A percentile compares a stretch with the other conserved stretches of the same genome.
Evolutionary conservation across 2,113 vertebrate genomes (phyloP).

Genomic region (Nothocercus julius): DNA sequence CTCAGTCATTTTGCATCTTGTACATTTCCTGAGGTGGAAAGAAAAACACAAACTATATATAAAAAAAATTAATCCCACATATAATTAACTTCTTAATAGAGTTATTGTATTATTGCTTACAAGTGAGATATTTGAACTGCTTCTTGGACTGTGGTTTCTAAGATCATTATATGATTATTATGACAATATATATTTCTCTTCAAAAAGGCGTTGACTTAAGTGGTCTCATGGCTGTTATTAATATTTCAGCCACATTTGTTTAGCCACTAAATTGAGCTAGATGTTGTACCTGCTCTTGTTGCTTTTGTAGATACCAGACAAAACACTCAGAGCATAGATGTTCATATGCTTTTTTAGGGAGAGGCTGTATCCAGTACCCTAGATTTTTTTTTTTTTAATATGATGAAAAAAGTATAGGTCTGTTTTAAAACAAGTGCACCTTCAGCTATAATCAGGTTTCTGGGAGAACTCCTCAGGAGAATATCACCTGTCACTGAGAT

Average conservation of each 20-base stretch:
- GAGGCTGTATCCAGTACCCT: too few species aligned
- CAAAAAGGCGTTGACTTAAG: background rate
- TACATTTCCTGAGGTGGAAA: background rate
- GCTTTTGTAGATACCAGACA: background rate
- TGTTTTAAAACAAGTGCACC: background rate
- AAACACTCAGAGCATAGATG: background rate
- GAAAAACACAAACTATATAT: background rate
- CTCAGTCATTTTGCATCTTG: background rate
- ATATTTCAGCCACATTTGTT: background rate
- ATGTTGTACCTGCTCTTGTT: background rate
- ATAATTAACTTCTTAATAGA: background rate
- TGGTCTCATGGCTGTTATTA: background rate
- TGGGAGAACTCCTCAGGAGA: background rate
- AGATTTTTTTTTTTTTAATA: background rate
- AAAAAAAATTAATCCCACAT: background rate
- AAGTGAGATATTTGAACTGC: background rate
- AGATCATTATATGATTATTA: background rate
- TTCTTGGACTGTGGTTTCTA: background rate
- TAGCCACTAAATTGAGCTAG: background rate
- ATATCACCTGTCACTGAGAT: background rate
- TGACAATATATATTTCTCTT: background rate
- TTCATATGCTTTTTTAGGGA: too few species aligned
- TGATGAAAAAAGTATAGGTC: background rate
- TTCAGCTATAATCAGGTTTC: background rate
- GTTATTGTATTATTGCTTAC: background rate